Conservation (phyloP, 2,113 vertebrate genomes). For the Ammodytes marinus region DNA sequence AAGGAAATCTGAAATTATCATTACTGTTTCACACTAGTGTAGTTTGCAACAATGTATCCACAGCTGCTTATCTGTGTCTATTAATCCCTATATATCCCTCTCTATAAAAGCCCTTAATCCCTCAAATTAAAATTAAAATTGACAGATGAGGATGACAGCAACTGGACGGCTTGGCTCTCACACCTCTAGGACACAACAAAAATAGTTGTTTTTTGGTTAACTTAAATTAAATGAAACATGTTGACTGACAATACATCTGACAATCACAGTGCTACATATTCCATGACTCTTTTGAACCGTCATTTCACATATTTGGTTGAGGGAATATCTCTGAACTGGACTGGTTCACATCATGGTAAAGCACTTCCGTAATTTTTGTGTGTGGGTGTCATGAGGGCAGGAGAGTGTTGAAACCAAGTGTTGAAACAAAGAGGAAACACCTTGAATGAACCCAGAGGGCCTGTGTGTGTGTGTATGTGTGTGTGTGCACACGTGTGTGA, state of each 20-base stretch:
- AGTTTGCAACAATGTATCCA: background rate
- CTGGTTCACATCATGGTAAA: slow-evolving; percentile 42
- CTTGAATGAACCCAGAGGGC: slow-evolving; percentile 46
- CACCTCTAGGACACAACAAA: background rate
- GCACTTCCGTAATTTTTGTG: slow-evolving; percentile 36
- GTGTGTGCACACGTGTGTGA: background rate
- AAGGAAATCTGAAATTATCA: background rate
- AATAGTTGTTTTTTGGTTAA: background rate
- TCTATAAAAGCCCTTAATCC: background rate
- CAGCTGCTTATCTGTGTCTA: background rate
- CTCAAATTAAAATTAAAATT: background rate
- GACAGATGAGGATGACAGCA: background rate
- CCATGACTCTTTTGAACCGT: slow-evolving; percentile 5
- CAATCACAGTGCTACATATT: background rate
- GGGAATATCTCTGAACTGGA: slow-evolving; percentile 35
- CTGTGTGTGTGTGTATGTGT: background rate
- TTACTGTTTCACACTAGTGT: background rate
- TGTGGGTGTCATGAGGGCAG: slow-evolving; percentile 18
- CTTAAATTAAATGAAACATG: background rate
- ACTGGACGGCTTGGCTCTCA: background rate
- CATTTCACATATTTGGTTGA: slow-evolving; percentile 7
- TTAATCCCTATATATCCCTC: background rate
- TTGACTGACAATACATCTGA: background rate
- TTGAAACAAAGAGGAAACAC: slow-evolving; percentile 66
- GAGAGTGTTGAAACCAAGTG: slow-evolving; percentile 58